Evolutionary conservation across 2,888 invertebrate species (phyloP), one percentile per base, ranked within the genome.

Genomic region (Schizotus pectinicornis): DNA sequence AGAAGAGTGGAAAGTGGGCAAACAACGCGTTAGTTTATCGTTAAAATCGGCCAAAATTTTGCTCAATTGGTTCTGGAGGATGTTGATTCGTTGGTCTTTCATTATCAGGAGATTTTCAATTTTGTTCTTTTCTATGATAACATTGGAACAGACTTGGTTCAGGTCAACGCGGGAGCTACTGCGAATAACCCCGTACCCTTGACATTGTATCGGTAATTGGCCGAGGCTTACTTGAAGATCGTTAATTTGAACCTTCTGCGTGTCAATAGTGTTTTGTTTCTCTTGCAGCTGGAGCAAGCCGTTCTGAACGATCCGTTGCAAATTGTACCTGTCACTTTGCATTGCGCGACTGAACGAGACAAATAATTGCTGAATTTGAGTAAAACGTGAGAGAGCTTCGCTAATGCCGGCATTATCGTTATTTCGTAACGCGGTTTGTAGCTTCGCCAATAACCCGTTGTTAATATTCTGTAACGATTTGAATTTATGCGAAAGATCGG

Each of bases 151-250:
- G 3, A 33, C 30, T 22, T 22, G 22, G 22, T 7, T 46, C 14
- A n/a, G 6, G n/a, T 34, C 7, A 7, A 11, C 9, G 6, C 31
- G 14, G 22, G 3, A 38, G 2, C 5, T 22, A 22, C 5, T 22
- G 22, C 5, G 5, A 22, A 22, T 5, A 2, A 7, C 13, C 22
- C 36, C 9, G 13, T 33, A 33, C n/a, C 8, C 7, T 46, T 59
- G 55, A 22, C 64, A 64, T 32, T 62, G 64, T 1, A 45, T 9
- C 7, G 64, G 61, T 11, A 64, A 38, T 22, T 48, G 50, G 9
- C 58, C 51, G 7, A 59, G 41, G 30, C 33, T 54, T 45, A 45
- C 41, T 39, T 47, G 54, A n/a, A 62, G 41, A 47, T 64, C 49
- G 35, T 50, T 47, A 35, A 59, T 56, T 22, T 63, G 46, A 6